Evolutionary conservation across 2,888 invertebrate genomes (phyloP).

Genomic region (Lymantria dispar): DNA sequence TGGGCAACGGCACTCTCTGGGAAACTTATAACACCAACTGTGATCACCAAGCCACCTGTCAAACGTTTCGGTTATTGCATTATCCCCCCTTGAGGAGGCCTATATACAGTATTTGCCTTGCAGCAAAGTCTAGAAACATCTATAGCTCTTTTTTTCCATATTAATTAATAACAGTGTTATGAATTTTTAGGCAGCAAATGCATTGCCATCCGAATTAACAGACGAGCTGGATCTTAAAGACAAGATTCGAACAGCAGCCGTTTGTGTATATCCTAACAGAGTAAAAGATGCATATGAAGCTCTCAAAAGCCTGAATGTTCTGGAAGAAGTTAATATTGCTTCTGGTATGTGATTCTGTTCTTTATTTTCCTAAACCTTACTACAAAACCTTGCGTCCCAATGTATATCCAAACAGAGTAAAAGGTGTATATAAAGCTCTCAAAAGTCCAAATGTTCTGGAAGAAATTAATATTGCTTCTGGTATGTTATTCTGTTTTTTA

Average conservation of each 20-base stretch:
- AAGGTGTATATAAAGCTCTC: conserved; percentile 85
- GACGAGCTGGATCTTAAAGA: conserved; percentile 51
- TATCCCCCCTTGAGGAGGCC: too few species aligned
- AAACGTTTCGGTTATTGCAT: too few species aligned
- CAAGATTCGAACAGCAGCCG: conserved; percentile 89
- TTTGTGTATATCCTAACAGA: conserved; percentile 97
- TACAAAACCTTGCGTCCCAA: conserved; percentile 46
- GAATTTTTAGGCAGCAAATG: conserved; percentile 77
- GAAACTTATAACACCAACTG: too few species aligned
- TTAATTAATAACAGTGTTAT: neutral
- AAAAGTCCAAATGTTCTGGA: conserved; percentile 74
- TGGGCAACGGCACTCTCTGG: too few species aligned
- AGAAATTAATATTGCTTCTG: conserved; percentile 90
- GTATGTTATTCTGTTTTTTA: too few species aligned
- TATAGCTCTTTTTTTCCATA: too few species aligned
- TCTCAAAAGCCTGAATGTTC: conserved; percentile 79
- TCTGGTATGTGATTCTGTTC: conserved; percentile 83
- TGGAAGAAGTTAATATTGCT: conserved; percentile 87
- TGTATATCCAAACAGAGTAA: conserved; percentile 94
- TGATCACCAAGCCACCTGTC: too few species aligned
- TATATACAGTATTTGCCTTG: too few species aligned
- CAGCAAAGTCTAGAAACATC: too few species aligned
- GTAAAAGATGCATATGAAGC: conserved; percentile 87
- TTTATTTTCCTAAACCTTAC: too few species aligned
- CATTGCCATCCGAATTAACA: conserved; percentile 55